These are phyloP conservation scores for Brachionus angularis DNA, from an alignment of 1,140 invertebrate genomes.

Conservation along the genomic window DNA sequence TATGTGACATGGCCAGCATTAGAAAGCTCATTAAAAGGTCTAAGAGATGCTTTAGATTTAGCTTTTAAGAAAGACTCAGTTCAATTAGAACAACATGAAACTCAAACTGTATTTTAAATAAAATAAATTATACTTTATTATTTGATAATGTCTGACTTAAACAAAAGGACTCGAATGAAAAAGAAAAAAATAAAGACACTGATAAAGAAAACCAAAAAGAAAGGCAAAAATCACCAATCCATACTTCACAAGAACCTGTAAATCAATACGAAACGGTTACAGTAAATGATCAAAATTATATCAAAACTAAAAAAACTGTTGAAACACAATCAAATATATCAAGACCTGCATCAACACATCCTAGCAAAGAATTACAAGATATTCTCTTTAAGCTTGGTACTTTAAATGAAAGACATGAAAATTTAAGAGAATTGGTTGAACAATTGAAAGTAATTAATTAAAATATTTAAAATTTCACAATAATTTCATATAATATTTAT, in stretches of 20 bases:
- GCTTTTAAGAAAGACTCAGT: constrained; percentile 4
- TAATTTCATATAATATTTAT: too few species aligned
- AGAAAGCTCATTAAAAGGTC: constrained; percentile 13
- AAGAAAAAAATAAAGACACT: too few species aligned
- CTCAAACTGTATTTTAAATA: constrained; percentile 13
- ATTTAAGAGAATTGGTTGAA: constrained; percentile 48
- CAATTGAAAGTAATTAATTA: constrained; percentile 43
- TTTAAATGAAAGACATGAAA: constrained; percentile 47
- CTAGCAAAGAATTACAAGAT: constrained; percentile 48
- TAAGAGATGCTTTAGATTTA: constrained; percentile 25
- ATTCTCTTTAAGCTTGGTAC: constrained; percentile 50
- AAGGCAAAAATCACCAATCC: background rate
- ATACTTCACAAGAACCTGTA: background rate
- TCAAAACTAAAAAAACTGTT: background rate
- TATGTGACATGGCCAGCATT: constrained; percentile 32
- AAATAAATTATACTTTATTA: background rate
- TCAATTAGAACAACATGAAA: constrained; percentile 8
- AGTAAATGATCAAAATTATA: constrained; percentile 7
- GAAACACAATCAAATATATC: constrained; percentile 45
- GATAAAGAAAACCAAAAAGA: too few species aligned
- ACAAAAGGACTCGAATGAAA: too few species aligned
- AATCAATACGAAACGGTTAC: constrained; percentile 13
- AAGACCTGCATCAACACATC: constrained; percentile 44
- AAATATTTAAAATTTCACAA: too few species aligned
- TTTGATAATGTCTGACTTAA: too few species aligned